Conservation (phyloP, 2,797 vertebrate genomes). For the Phoeniculus purpureus region DNA sequence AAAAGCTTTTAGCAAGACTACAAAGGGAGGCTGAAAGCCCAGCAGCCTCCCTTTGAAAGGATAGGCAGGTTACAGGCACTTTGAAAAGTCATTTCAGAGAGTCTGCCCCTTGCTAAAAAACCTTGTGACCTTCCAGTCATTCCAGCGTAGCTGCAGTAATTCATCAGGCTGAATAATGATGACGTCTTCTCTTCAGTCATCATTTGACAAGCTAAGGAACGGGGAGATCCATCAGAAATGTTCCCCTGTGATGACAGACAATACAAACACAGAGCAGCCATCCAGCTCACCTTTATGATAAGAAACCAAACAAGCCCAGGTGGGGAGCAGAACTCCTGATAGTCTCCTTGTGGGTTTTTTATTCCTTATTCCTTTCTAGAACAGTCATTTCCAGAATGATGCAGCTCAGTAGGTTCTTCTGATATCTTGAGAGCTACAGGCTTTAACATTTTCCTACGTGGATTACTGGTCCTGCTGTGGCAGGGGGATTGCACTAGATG, state of each 20-base stretch:
- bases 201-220: conserved; percentile 1
- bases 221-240: background rate
- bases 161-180: conserved; percentile 22
- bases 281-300: background rate
- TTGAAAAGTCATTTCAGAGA: conserved; percentile 28
- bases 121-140: conserved; percentile 1
- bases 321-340: background rate
- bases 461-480: background rate
- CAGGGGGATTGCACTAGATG: no score
- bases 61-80: background rate
- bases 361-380: background rate
- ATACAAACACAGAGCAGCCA: background rate
- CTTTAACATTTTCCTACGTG: background rate
- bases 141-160: background rate
- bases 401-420: background rate
- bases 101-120: conserved; percentile 9
- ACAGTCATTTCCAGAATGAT: background rate
- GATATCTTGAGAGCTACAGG: background rate
- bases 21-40: conserved; percentile 2
- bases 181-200: background rate
- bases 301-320: background rate
- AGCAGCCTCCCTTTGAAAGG: background rate
- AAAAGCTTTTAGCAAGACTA: conserved; percentile 10
- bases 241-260: background rate
- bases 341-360: background rate